These are phyloP conservation scores for Lepas anatifera DNA, from an alignment of 2,888 invertebrate genomes.

Conservation along the genomic window DNA sequence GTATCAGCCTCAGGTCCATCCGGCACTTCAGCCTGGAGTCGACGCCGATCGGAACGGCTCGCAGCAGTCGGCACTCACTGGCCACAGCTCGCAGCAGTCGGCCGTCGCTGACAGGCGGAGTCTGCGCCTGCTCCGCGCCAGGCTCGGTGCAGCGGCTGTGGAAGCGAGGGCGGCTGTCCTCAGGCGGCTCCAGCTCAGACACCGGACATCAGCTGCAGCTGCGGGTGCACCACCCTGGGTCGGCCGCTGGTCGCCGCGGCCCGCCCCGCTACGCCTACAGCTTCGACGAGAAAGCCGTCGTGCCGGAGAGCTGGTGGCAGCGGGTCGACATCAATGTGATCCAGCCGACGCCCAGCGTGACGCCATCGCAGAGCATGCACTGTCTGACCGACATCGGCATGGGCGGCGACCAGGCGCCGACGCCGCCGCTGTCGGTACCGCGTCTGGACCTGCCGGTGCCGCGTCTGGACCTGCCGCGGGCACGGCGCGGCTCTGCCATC, in stretches of 20 bases:
- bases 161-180: neutral
- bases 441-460: conserved; percentile 71
- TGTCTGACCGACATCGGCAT: conserved; percentile 32
- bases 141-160: neutral
- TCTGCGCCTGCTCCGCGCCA: neutral
- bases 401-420: conserved; percentile 31
- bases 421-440: conserved; percentile 48
- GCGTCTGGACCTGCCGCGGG: conserved; percentile 35
- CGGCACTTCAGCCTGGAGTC: neutral
- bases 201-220: conserved; percentile 18
- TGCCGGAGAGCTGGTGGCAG: conserved; percentile 44
- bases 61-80: neutral
- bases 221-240: conserved; percentile 22
- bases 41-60: neutral
- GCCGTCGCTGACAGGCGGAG: neutral
- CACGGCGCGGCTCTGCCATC: conserved; percentile 11
- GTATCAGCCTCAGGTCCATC: neutral
- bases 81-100: neutral
- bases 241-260: neutral
- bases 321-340: conserved; percentile 54
- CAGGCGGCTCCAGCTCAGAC: neutral
- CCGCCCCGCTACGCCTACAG: conserved; percentile 7
- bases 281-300: conserved; percentile 21
- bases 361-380: conserved; percentile 48
- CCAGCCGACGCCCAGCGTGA: conserved; percentile 68